phyloP scores from a whole-genome alignment of 2,113 vertebrate genomes.

The Apodemus speciosus region DNA sequence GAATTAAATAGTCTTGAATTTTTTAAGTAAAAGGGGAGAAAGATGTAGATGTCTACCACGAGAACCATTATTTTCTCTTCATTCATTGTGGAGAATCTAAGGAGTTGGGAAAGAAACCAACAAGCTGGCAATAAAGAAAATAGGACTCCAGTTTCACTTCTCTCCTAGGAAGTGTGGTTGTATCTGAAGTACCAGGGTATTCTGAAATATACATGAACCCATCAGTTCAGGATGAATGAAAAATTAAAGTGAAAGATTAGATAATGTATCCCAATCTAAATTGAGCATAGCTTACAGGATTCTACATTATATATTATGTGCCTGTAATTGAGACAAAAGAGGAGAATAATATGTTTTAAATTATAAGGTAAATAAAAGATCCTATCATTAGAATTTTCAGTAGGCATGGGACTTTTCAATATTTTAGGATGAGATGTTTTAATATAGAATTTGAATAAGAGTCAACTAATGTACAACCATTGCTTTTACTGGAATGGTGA shows the following conservation, averaged over 20 bases:
- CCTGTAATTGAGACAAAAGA: background rate
- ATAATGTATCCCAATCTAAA: background rate
- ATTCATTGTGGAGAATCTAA: background rate
- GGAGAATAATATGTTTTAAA: background rate
- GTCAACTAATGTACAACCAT: background rate
- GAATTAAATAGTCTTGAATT: background rate
- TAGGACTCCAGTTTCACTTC: background rate
- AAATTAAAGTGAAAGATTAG: background rate
- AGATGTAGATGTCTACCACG: background rate
- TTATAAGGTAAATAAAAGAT: background rate
- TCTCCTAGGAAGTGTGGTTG: background rate
- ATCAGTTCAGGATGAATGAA: background rate
- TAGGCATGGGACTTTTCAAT: too few species aligned
- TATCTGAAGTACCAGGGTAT: background rate
- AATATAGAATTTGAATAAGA: background rate
- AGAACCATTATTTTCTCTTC: background rate
- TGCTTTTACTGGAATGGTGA: background rate
- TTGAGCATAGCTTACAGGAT: rapidly evolving
- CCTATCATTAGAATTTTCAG: background rate
- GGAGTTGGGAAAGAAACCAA: background rate
- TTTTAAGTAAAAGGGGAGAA: background rate
- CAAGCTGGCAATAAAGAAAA: background rate
- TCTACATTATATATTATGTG: background rate
- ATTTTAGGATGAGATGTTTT: background rate
- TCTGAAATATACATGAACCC: rapidly evolving